Evolutionary conservation across 1,140 invertebrate species (phyloP), one percentile per base, ranked within the genome.

Genomic region (Cardiocondyla obscurior): DNA sequence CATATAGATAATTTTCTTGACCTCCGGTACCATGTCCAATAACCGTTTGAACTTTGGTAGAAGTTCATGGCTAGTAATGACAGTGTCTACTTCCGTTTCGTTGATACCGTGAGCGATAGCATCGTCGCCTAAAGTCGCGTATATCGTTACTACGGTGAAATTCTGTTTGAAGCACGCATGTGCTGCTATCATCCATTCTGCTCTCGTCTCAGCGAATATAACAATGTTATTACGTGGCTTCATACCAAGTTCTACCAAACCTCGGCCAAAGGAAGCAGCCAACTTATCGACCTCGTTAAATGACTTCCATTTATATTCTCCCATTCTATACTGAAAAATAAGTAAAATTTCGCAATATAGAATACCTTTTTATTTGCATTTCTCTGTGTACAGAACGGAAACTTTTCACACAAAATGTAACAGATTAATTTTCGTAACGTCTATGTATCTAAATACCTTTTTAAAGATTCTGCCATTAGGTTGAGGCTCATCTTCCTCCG

Each of bases 101-200:
- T 99, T 99, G 85, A 99, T 97, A 46, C 97, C 98, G 93, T 99
- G 98, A 0, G 97, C 96, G 57, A 99, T 97, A 3, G 98, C 99
- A 7, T 99, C 99, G 88, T 99, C 98, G 4, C 99, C 99, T 0
- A 99, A 95, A 0, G 99, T 99, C 0, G 99, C 97, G 92, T 99
- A 99, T 79, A 99, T 96, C 0, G 99, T 99, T 0, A 99, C 98
- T 85, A 99, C 97, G 95, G 94, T 92, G 93, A 96, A 87, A 85
- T 97, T 98, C 92, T 98, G 97, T 90, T 98, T 98, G 93, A 99
- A 99, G 92, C 98, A 97, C 57, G 98, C 98, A 90, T 99, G 97
- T 5, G 98, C 97, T 0, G 98, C 97, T 46, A 99, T 96, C 96
- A 99, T 97, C 99, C 99, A 99, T 95, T 99, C 99, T 28, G 97